Conservation (phyloP, 2,888 invertebrate genomes). For the Hirtodrosophila trivittata region DNA sequence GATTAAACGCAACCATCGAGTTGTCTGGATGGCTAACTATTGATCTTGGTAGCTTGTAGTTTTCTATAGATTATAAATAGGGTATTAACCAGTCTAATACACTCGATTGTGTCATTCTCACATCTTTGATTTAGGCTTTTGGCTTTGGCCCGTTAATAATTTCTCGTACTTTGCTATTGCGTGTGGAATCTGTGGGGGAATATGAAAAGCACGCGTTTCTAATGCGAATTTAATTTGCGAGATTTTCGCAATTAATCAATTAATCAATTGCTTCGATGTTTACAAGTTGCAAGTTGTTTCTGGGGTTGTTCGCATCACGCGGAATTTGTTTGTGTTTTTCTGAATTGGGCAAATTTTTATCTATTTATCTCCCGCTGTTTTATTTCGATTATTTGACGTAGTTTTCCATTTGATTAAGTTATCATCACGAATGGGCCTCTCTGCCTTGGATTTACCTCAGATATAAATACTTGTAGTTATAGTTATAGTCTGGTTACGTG, state of each 20-base stretch:
- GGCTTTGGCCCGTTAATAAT: conserved; percentile 59
- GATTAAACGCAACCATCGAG: no score
- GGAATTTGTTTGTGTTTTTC: conserved; percentile 29
- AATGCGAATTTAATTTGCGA: conserved; percentile 75
- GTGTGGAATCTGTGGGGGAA: conserved; percentile 27
- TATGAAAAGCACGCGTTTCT: conserved; percentile 40
- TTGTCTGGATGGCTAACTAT: no score
- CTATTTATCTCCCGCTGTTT: conserved; percentile 77
- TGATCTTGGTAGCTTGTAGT: no score
- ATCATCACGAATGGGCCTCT: conserved; percentile 35
- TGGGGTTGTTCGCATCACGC: conserved; percentile 29
- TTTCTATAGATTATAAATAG: not conserved
- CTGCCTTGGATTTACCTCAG: conserved; percentile 13
- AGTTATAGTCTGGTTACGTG: not conserved
- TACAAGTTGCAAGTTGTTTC: conserved; percentile 51
- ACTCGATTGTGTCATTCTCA: not conserved
- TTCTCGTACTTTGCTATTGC: conserved; percentile 38
- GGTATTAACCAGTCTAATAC: not conserved
- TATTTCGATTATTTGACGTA: conserved; percentile 75
- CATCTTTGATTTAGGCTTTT: conserved; percentile 54
- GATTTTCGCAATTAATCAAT: conserved; percentile 75
- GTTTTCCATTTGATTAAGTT: conserved; percentile 74
- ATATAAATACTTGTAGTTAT: conserved; percentile 14
- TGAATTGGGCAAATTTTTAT: conserved; percentile 66
- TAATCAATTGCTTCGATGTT: conserved; percentile 71